Conservation (phyloP, 2,797 vertebrate genomes). For the Cetoscarus ocellatus region DNA sequence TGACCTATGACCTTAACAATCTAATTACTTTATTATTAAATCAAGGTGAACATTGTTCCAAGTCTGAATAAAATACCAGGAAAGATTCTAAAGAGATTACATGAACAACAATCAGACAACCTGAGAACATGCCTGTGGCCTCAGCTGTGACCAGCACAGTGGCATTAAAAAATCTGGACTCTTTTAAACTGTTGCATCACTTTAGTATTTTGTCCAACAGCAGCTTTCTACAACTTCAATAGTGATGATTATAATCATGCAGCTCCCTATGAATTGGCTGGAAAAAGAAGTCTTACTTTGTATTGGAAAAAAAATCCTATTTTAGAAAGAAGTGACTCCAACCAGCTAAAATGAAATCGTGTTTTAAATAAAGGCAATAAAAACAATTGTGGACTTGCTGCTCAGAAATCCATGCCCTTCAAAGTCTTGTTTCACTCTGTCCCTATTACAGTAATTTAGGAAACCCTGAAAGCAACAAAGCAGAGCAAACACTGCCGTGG, state of each 20-base stretch:
- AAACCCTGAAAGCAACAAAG: conserved; percentile 34
- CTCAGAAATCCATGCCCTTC: conserved; percentile 1
- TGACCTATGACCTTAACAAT: too few relatives aligned
- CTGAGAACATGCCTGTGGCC: too few relatives aligned
- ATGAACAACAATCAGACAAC: too few relatives aligned
- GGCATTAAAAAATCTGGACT: too few relatives aligned
- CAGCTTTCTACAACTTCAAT: not conserved
- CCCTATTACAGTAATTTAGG: conserved; percentile 31
- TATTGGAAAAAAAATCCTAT: not conserved
- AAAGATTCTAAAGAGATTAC: too few relatives aligned
- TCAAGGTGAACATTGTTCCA: too few relatives aligned
- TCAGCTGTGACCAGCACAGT: too few relatives aligned
- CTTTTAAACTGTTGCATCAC: too few relatives aligned
- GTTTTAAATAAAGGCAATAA: not conserved
- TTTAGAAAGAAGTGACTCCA: not conserved
- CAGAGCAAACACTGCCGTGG: conserved; percentile 20
- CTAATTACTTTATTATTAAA: too few relatives aligned
- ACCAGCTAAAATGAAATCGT: not conserved
- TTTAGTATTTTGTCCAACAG: too few relatives aligned
- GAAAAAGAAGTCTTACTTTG: conserved; percentile 17
- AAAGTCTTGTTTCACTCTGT: not conserved
- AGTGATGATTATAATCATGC: conserved; percentile 6
- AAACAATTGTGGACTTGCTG: not conserved
- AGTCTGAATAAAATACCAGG: too few relatives aligned
- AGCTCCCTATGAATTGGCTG: not conserved